Evolutionary conservation across 37 sponge, comb jelly and placozoan genomes (phyloP).

Genomic region (Mnemiopsis leidyi): DNA sequence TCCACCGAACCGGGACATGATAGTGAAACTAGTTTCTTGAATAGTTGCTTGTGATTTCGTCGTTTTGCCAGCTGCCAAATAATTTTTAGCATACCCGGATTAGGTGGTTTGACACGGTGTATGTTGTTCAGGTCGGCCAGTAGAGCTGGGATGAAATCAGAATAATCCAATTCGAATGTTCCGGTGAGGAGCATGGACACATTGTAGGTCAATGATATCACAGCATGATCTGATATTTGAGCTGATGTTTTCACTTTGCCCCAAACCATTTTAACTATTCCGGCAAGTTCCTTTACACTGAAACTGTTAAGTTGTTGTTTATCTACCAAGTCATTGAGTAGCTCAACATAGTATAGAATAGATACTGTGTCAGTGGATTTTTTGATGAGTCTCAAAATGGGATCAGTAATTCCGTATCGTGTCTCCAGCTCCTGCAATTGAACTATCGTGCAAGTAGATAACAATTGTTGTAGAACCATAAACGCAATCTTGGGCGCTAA

Average conservation of each 20-base stretch:
- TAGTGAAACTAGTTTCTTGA: not conserved
- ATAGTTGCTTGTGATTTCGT: not conserved
- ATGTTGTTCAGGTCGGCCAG: not conserved
- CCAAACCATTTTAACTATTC: not conserved
- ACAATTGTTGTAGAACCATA: too few relatives aligned
- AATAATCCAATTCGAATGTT: not conserved
- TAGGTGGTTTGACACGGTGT: not conserved
- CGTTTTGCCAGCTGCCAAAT: not conserved
- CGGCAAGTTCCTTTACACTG: not conserved
- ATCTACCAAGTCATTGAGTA: not conserved
- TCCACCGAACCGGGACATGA: not conserved
- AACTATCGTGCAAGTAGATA: not conserved
- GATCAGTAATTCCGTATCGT: not conserved
- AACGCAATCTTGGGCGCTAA: too few relatives aligned
- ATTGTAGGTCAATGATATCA: not conserved
- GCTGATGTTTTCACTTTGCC: not conserved
- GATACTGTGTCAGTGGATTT: too few relatives aligned
- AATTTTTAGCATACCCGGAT: not conserved
- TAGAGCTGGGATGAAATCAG: not conserved
- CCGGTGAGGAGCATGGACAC: not conserved
- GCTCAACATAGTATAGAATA: too few relatives aligned
- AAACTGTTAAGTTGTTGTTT: not conserved
- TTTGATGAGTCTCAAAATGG: not conserved
- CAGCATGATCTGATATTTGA: not conserved
- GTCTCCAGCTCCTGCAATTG: not conserved